Evolutionary conservation across 2,113 vertebrate genomes (phyloP), one percentile per base, ranked within the genome.

Genomic region (Chroicocephalus ridibundus): DNA sequence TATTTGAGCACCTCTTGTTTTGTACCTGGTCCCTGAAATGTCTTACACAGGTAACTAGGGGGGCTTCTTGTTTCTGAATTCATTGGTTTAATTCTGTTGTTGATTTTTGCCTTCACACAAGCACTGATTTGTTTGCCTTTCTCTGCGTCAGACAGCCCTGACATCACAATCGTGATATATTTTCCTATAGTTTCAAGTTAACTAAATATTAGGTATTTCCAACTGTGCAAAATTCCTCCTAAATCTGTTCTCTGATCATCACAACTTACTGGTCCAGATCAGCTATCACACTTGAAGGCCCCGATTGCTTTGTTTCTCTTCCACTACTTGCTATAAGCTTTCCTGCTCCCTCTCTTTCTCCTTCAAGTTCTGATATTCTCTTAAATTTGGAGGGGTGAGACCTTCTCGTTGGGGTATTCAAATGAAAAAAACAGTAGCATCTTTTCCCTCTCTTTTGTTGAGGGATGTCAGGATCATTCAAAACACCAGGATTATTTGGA

Each of bases 161-260:
- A n/a, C 29, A 55, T 58, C 20, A 40, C 0, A 1, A 52, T 13
- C 6, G 1, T 3, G 44, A 61, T 3, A 10, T 15, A 14, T 65
- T 44, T 61, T 70, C 12, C 40, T 27, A 11, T 3, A 61, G n/a
- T 62, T 82, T 72, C 46, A 72, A 78, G 46, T 26, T 40, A 74
- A 64, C 26, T 22, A 79, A 83, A 36, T n/a, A 70, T 16, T 52
- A 32, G 61, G 2, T 64, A 66, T 31, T 74, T 57, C 72, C 55
- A 90, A 12, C 25, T 20, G 19, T 16, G 29, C 27, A n/a, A 64
- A 83, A 74, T n/a, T 54, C 49, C 61, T 70, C 65, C 55, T 34
- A 6, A 79, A 70, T 22, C 32, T 72, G 38, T 57, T n/a, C 36
- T 57, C 52, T n/a, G 24, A 38, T 40, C 68, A 65, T 27, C 72